Evolutionary conservation across 2,113 vertebrate genomes (phyloP), one percentile per base, ranked within the genome.

Genomic region (Pardalotus punctatus): DNA sequence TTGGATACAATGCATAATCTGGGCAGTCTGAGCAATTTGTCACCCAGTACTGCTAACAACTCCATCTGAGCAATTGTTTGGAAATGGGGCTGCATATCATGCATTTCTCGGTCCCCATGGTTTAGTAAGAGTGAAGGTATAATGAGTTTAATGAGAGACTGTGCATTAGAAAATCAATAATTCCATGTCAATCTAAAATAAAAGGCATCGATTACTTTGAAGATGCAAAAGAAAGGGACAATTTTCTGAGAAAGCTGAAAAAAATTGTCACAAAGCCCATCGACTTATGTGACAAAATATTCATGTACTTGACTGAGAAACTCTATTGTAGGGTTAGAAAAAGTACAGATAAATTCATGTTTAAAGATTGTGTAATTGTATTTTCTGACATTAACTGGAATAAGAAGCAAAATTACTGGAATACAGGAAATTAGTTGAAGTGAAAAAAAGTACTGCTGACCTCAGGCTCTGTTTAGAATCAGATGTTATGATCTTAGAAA

Each of bases 351-450:
- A 81, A 74, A 60, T 62, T 74, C 29, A 42, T 35, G 10, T 80
- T 91, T 91, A 27, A 23, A 79, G 76, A 87, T 85, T 88, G 62
- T 50, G 86, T 42, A 96, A 80, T 62, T 91, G 56, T 61, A 47
- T 93, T 87, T 95, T 95, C 81, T 89, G 57, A 66, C 54, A 87
- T 76, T 85, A 72, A 67, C 86, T 77, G 58, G 87, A 91, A 72
- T 67, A 71, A 94, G 48, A 86, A 76, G 67, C 4, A 81, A 86
- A 89, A 89, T 94, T 93, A 95, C 84, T 81, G 84, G 77, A 95
- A 91, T 60, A 77, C 77, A 93, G 90, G 84, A 93, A 93, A 96
- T 85, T 31, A 71, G 58, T 36, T 76, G 57, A 78, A 78, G 43
- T 35, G 15, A 51, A 66, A 71, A 50, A 93, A 74, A 66, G 7